Evolutionary conservation across 2,113 vertebrate genomes (phyloP), one percentile per base, ranked within the genome.

Genomic region (Scomber colias): DNA sequence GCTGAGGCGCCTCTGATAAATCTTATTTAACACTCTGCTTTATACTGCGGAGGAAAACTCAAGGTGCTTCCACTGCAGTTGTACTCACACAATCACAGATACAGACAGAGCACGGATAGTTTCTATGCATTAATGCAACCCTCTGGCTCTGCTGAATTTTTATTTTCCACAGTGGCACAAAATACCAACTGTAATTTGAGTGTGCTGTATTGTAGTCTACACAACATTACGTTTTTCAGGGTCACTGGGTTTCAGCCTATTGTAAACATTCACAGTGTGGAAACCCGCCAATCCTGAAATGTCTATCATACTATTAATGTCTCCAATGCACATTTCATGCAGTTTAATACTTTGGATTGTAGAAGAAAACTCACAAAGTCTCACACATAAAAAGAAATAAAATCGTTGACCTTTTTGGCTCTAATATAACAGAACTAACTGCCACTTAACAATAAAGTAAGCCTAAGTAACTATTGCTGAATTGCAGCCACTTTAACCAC

Each of bases 21-120:
- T 93, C 92, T 91, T 85, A 85, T 93, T 94, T 92, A 93, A 89
- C 83, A 27, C 74, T 67, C 62, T 71, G 68, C 75, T 72, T 81
- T 71, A 80, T 63, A 82, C 70, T 81, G 74, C 24, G 11, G 50
- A 74, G 75, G 56, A 71, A 71, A 80, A 81, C 66, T 68, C 65
- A 81, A 81, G 78, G 84, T 85, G 83, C 60, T 71, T 77, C 71
- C 19, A 35, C 57, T 24, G 60, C 48, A 46, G 70, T 54, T 66
- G 51, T 30, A 55, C 19, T 71, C 67, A 30, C 46, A 76, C 69
- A 82, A 79, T 78, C 78, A 71, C 84, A 56, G 64, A 61, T 19
- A 63, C 66, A 84, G 44, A 79, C 19, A 27, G 61, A 55, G 27
- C 50, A 40, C 68, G 83, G 65, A 79, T 54, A 68, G 74, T 63